A percentile compares a stretch with the other conserved stretches of the same genome.
Evolutionary conservation across 2,888 invertebrate species (phyloP).

Genomic region (Melipona beecheii): DNA sequence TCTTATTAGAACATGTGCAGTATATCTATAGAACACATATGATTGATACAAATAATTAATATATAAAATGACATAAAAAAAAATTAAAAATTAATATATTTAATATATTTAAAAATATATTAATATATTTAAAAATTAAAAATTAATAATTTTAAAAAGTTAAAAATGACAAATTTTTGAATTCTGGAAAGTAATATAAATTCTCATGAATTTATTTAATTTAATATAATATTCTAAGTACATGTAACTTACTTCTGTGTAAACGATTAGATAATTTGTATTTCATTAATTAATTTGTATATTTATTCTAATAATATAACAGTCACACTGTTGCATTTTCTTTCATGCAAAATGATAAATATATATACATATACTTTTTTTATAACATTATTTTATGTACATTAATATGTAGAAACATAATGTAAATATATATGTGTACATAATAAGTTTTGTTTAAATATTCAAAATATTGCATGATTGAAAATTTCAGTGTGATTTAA

Average conservation of each 20-base stretch:
- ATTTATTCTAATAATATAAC: slow-evolving; percentile 35
- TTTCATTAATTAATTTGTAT: slow-evolving; percentile 27
- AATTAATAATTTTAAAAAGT: background rate
- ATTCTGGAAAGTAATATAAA: slow-evolving; percentile 4
- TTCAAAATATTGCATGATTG: slow-evolving; percentile 13
- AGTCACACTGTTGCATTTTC: slow-evolving; percentile 24
- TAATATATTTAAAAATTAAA: too few relatives aligned
- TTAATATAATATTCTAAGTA: background rate
- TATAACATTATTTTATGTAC: background rate
- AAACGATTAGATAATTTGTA: slow-evolving; percentile 27
- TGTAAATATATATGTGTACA: slow-evolving; percentile 16
- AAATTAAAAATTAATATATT: background rate
- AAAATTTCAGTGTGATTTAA: slow-evolving; percentile 33
- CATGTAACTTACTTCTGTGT: slow-evolving; percentile 21
- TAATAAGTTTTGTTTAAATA: slow-evolving; percentile 22
- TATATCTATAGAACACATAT: background rate
- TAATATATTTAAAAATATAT: too few relatives aligned
- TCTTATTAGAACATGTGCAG: background rate
- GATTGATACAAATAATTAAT: background rate
- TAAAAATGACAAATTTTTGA: background rate
- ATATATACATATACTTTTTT: background rate
- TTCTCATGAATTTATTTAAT: background rate
- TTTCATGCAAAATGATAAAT: slow-evolving; percentile 1
- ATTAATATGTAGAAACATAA: slow-evolving; percentile 2
- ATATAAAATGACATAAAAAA: background rate